Base-by-base conservation (phyloP, 2,888 invertebrate species). In the Entomobrya multifasciata region DNA sequence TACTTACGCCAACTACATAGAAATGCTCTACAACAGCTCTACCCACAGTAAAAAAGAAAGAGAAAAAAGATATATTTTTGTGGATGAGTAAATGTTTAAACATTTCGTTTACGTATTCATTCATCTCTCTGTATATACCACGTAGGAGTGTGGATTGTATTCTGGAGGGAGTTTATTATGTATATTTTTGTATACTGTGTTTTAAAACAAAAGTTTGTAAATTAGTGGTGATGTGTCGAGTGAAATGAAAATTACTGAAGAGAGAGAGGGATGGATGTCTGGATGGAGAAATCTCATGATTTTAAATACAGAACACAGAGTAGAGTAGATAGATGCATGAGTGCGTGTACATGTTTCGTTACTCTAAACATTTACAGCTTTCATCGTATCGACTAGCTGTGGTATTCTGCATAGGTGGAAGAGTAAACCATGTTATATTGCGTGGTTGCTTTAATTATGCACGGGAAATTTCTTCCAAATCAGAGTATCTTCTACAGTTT, bases 141-240 rank as follows among this genome's bases (percentile, higher is more conserved):
- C 11, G 1, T 13, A 25, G 22, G 36, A 36, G 65, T n/a, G n/a
- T n/a, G n/a, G n/a, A n/a, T 41, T 60, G 41, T 13, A 11, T 65
- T 65, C 22, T n/a, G 11, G 20, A 47, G 17, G 1, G 47, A 47
- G 11, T 76, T 30, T 55, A n/a, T 15, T 17, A 17, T 52, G 49
- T 76, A 2, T 49, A 41, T 17, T 0, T 57, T 2, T 44, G 55
- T 25, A 13, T 44, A 62, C n/a, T n/a, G n/a, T 13, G 44, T 13
- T 65, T 65, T 47, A 44, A 47, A 65, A 79, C 79, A 79, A 79
- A 65, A 79, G 62, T 49, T 79, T 44, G 65, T 62, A 79, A 79
- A 79, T 79, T 79, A 79, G 79, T 79, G 79, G 47, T 79, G 62
- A 79, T 65, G 79, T 79, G 65, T 79, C 65, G 79, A 79, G 20